These are phyloP conservation scores for Gopherus flavomarginatus DNA, from an alignment of 2,113 vertebrate genomes.

Conservation along the genomic window DNA sequence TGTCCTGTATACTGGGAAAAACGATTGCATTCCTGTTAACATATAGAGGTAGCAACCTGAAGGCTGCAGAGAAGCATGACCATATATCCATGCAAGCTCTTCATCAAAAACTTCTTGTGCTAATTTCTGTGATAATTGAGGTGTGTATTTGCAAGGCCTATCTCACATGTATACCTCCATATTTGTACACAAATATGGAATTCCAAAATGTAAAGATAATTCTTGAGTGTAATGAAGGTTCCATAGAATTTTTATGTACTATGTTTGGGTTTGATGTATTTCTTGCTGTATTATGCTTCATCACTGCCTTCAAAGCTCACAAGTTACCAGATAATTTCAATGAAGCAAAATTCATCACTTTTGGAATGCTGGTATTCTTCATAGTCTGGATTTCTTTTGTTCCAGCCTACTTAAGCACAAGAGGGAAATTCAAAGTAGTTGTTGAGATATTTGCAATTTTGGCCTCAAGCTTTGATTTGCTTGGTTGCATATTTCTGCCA, in stretches of 20 bases:
- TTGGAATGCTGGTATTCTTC: constrained; percentile 90
- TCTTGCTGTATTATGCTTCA: constrained; percentile 84
- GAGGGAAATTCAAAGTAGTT: constrained; percentile 90
- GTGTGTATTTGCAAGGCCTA: constrained; percentile 80
- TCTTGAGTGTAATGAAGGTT: constrained; percentile 85
- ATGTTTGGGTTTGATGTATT: constrained; percentile 85
- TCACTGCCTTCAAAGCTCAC: constrained; percentile 83
- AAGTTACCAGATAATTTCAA: constrained; percentile 87
- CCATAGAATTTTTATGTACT: constrained; percentile 85
- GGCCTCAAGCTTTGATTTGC: constrained; percentile 88
- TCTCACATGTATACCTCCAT: constrained; percentile 81
- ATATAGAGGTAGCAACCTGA: constrained; percentile 80
- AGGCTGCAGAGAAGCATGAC: constrained; percentile 74
- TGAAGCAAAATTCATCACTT: constrained; percentile 87
- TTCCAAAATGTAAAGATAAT: constrained; percentile 87
- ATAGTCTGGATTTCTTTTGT: constrained; percentile 91
- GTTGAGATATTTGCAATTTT: constrained; percentile 91
- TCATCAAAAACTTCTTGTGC: constrained; percentile 80
- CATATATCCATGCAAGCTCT: constrained; percentile 67
- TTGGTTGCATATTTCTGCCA: constrained; percentile 86
- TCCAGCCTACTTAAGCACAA: constrained; percentile 89
- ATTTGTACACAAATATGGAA: constrained; percentile 84
- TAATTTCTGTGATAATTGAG: constrained; percentile 71
- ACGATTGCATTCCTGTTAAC: constrained; percentile 83
- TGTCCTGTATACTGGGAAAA: constrained; percentile 88